A percentile compares a stretch with the other conserved stretches of the same genome.
phyloP scores from a whole-genome alignment of 2,113 vertebrate genomes.

The Thunnus maccoyii region DNA sequence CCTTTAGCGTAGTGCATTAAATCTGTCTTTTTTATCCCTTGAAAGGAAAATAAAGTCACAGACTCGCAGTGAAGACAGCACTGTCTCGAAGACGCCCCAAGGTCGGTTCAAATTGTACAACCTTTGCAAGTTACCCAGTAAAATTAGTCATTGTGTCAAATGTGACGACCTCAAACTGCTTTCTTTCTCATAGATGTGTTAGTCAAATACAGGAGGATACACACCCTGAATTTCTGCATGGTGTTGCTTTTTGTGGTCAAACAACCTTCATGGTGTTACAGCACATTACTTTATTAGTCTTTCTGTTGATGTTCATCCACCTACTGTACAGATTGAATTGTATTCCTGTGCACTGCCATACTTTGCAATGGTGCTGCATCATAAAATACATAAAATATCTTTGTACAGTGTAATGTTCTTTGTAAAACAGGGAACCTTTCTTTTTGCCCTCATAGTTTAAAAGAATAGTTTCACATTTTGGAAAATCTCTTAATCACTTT shows the following conservation, averaged over 20 bases:
- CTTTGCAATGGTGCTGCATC: neutral
- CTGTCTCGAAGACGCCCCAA: neutral
- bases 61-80: neutral
- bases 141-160: no score
- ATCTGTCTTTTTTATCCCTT: constrained; percentile 8
- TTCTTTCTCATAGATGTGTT: neutral
- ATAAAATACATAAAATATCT: neutral
- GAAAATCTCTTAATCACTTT: no score
- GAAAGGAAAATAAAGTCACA: constrained; percentile 4
- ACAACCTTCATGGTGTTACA: neutral
- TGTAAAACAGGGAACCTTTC: no score
- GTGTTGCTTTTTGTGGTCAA: neutral
- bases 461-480: no score
- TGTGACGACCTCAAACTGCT: neutral
- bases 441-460: no score
- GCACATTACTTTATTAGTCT: neutral
- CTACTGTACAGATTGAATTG: no score
- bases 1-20: neutral
- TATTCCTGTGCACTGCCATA: no score
- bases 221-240: neutral
- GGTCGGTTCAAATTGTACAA: no score
- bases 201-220: neutral
- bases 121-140: no score
- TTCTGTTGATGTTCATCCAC: neutral
- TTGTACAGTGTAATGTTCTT: no score